Base-by-base conservation (phyloP, 1,140 invertebrate species). In the Drosophila seguyi region DNA sequence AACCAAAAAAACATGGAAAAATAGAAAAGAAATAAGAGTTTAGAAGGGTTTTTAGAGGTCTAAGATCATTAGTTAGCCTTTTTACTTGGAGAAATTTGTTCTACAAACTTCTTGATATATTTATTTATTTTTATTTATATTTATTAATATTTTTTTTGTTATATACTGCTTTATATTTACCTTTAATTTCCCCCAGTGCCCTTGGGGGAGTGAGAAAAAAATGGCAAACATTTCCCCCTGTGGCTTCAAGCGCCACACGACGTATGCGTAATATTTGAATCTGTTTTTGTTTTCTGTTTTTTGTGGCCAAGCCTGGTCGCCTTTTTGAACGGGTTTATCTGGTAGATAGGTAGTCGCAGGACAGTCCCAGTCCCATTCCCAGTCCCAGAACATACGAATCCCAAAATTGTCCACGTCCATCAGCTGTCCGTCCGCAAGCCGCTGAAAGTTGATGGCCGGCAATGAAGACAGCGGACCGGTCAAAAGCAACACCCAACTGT, bases 401-500 rank as follows among this genome's bases (percentile, higher is more conserved):
- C 65, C n/a, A n/a, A n/a, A 86, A 87, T 79, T 87, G 83, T 88
- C 67, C 75, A 81, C 73, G 86, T 88, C 84, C 77, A 88, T 88
- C 84, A 88, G 85, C 76, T 88, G 84, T 84, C 84, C 72, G 84
- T 74, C 84, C 60, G 57, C 68, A 76, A 68, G 77, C 73, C 77
- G 65, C 45, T 67, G 74, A 59, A 72, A 53, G 61, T 67, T 76
- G 79, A 75, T 60, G 79, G 66, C 69, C 69, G 27, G 29, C 66
- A 80, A 83, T 83, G 83, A 87, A 88, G 83, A 87, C 79, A 82
- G 83, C 84, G 67, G 79, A 83, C 75, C 76, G 84, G 80, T 82
- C 82, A 87, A 78, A 82, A 79, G 45, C 84, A 88, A 87, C 84
- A 87, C 84, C 84, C 84, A 87, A 87, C 84, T 87, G 84, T 88